phyloP scores from a whole-genome alignment of 2,113 vertebrate genomes.

The Fregetta grallaria region DNA sequence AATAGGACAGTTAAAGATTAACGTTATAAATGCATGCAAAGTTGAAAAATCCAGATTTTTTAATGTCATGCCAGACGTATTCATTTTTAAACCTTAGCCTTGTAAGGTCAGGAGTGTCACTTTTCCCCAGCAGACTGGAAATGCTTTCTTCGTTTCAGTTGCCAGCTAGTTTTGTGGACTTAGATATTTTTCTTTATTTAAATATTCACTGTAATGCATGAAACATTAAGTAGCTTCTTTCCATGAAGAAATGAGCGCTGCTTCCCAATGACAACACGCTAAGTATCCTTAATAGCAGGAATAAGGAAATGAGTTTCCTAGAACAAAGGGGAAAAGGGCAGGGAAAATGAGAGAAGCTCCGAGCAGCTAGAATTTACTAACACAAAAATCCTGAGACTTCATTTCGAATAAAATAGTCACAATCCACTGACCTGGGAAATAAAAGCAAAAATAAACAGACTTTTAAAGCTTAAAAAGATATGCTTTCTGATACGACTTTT shows the following conservation, averaged over 20 bases:
- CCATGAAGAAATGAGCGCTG: slow-evolving; percentile 23
- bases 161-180: background rate
- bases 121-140: slow-evolving; percentile 49
- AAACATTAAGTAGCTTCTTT: slow-evolving; percentile 60
- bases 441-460: background rate
- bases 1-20: slow-evolving; percentile 36
- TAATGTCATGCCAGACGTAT: background rate
- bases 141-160: slow-evolving; percentile 43
- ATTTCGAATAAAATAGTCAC: background rate
- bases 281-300: slow-evolving; percentile 25
- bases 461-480: background rate
- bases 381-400: background rate
- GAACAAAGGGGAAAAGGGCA: slow-evolving; percentile 13
- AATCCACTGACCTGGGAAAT: background rate
- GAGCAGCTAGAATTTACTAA: background rate
- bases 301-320: slow-evolving; percentile 30
- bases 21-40: slow-evolving; percentile 31
- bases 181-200: slow-evolving; percentile 51
- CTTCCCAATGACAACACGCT: slow-evolving; percentile 42
- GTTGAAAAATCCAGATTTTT: slow-evolving; percentile 15
- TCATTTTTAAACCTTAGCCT: slow-evolving; percentile 37
- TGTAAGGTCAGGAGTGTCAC: slow-evolving; percentile 22
- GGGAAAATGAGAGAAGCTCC: background rate
- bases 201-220: slow-evolving; percentile 59
- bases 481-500: background rate